A percentile compares a stretch with the other conserved stretches of the same genome.
Conservation (phyloP, 2,888 invertebrate species). For the Cosmia pyralina region DNA sequence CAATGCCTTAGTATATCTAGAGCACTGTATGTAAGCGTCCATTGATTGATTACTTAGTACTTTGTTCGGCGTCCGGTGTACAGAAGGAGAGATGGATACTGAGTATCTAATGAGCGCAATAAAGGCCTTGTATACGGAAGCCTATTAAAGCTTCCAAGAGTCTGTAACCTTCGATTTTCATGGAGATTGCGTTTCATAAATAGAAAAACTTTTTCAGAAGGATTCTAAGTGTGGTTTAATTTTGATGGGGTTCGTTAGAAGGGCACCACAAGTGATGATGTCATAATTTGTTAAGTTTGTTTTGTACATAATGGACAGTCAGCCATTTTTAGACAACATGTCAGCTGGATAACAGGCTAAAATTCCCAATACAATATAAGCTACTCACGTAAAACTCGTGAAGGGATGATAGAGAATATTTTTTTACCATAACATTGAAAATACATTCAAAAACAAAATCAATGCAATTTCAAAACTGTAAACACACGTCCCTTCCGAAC, state of each 20-base stretch:
- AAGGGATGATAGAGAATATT: too few relatives aligned
- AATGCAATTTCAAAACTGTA: constrained; percentile 30
- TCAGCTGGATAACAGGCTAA: neutral
- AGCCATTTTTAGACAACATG: neutral
- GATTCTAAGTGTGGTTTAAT: neutral
- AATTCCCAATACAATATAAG: neutral
- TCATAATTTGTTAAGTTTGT: neutral
- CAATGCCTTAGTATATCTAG: neutral
- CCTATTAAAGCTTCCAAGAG: constrained; percentile 1
- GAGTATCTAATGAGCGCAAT: neutral
- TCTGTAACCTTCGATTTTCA: neutral
- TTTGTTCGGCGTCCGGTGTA: neutral
- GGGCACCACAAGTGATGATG: too few relatives aligned
- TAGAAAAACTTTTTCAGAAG: neutral
- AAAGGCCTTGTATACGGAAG: neutral
- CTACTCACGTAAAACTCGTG: neutral
- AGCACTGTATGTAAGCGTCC: neutral
- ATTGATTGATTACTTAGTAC: constrained; percentile 32
- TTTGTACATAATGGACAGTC: neutral
- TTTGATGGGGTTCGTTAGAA: neutral
- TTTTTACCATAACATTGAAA: neutral
- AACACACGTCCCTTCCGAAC: constrained; percentile 6
- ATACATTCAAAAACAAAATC: neutral
- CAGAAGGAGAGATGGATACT: neutral
- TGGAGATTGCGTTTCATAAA: neutral